A percentile compares a stretch with the other conserved stretches of the same genome.
Conservation (phyloP, 2,113 vertebrate species). For the Gymnocephalus cernua region DNA sequence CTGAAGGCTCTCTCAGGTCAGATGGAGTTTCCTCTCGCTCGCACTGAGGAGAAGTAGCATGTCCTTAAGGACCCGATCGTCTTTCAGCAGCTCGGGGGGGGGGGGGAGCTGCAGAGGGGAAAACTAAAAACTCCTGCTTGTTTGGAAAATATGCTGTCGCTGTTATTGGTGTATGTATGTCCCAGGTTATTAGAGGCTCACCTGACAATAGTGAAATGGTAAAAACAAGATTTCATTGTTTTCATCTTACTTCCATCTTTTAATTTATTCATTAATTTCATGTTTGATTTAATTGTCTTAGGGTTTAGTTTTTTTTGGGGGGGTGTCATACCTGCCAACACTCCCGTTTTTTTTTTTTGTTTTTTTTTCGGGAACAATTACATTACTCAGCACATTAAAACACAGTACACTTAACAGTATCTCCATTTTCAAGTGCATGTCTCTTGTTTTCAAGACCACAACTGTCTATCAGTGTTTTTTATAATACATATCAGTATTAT, state of each 20-base stretch:
- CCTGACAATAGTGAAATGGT: not conserved
- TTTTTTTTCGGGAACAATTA: too few relatives aligned
- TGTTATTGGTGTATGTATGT: not conserved
- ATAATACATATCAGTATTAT: not conserved
- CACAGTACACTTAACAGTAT: too few relatives aligned
- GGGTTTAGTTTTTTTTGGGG: not conserved
- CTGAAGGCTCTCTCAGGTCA: constrained; percentile 54
- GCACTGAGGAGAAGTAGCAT: constrained; percentile 14
- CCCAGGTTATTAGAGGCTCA: not conserved
- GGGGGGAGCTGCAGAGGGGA: not conserved
- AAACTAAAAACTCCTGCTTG: constrained; percentile 28
- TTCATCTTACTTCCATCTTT: not conserved
- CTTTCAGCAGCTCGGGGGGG: constrained; percentile 55
- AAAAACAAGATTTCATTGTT: not conserved
- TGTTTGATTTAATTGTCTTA: not conserved
- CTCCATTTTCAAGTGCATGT: not conserved
- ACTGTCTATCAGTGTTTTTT: not conserved
- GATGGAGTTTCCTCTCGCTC: constrained; percentile 62
- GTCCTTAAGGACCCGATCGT: constrained; percentile 63
- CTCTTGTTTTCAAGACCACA: not conserved
- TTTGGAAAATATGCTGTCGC: constrained; percentile 8
- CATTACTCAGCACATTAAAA: too few relatives aligned
- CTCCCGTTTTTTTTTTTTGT: too few relatives aligned
- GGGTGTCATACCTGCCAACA: too few relatives aligned
- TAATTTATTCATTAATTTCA: not conserved